These are phyloP conservation scores for Odobenus rosmarus DNA, from an alignment of 2,113 vertebrate species.

Conservation along the genomic window DNA sequence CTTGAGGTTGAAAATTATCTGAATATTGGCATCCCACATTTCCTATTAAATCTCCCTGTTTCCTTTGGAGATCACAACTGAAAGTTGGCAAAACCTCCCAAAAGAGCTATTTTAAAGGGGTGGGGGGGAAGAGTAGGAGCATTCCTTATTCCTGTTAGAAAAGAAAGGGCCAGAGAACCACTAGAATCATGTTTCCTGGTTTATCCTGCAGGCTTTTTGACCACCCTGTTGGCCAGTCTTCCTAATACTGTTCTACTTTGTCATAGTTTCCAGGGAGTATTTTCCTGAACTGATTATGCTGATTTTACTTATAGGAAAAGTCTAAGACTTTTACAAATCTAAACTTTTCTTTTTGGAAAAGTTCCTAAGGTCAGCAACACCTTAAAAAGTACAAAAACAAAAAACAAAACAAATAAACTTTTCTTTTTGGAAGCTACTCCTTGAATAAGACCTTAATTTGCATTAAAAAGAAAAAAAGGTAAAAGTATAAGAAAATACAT, in stretches of 20 bases:
- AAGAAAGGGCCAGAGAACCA: not conserved
- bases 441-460: not conserved
- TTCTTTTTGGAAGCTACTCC: not conserved
- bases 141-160: not conserved
- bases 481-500: not conserved
- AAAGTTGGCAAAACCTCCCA: not conserved
- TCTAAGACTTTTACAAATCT: not conserved
- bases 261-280: not conserved
- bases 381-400: no score
- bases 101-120: not conserved
- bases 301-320: constrained; percentile 23
- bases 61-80: not conserved
- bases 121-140: not conserved
- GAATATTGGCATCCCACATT: not conserved
- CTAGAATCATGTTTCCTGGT: not conserved
- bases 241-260: not conserved
- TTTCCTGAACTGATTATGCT: not conserved
- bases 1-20: not conserved
- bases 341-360: constrained; percentile 26
- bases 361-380: no score
- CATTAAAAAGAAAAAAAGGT: constrained; percentile 2
- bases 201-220: not conserved
- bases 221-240: not conserved
- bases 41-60: not conserved
- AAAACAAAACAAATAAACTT: not conserved